Percentiles rank a stretch among this genome's conserved stretches.
phyloP scores from a whole-genome alignment of 1,140 invertebrate genomes.

The Eulimnadia texana region DNA sequence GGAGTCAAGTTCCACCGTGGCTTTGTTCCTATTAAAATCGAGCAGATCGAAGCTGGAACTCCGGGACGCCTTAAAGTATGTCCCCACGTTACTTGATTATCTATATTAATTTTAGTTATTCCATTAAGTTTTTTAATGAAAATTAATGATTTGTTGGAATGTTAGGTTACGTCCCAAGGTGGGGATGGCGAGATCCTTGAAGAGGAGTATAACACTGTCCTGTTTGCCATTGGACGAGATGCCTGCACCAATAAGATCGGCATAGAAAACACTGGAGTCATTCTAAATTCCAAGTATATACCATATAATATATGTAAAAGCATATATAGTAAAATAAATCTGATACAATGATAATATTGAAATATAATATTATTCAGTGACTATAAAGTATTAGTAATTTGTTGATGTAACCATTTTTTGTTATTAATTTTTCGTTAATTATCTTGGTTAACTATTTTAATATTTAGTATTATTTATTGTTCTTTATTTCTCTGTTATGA shows the following conservation, averaged over 20 bases:
- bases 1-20: slow-evolving; percentile 41
- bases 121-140: slow-evolving; percentile 16
- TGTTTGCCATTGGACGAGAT: slow-evolving; percentile 47
- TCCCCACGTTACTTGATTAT: slow-evolving; percentile 18
- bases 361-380: too few species aligned
- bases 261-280: slow-evolving; percentile 40
- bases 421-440: background rate
- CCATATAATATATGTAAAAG: background rate
- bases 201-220: slow-evolving; percentile 37
- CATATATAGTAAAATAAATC: too few species aligned
- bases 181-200: slow-evolving; percentile 24
- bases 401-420: too few species aligned
- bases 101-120: slow-evolving; percentile 25
- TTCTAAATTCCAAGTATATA: slow-evolving; percentile 31
- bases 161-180: slow-evolving; percentile 28
- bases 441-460: background rate
- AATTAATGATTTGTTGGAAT: background rate
- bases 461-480: background rate
- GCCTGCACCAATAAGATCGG: slow-evolving; percentile 41
- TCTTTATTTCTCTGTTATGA: too few species aligned
- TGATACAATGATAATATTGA: too few species aligned
- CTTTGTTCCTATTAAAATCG: slow-evolving; percentile 40
- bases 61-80: slow-evolving; percentile 16
- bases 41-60: slow-evolving; percentile 22
- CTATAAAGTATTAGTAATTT: too few species aligned